A percentile compares a stretch with the other conserved stretches of the same genome.
Conservation (phyloP, 2,888 invertebrate genomes). For the Podotricha telesiphe region DNA sequence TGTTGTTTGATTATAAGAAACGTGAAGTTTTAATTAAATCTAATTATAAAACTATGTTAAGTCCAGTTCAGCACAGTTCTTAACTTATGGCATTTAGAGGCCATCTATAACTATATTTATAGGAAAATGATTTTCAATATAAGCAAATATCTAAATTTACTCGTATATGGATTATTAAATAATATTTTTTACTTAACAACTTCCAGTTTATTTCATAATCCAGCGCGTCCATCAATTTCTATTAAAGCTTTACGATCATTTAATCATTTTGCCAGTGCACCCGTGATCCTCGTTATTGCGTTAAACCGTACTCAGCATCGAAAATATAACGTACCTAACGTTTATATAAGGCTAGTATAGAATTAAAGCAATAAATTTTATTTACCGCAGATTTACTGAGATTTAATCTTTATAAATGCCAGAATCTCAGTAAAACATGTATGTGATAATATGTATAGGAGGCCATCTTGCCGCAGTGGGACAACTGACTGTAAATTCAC, state of each 20-base stretch:
- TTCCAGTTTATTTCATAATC: neutral
- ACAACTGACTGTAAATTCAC: too few relatives aligned
- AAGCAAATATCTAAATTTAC: too few relatives aligned
- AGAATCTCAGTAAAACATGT: neutral
- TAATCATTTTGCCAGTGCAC: neutral
- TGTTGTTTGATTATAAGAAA: too few relatives aligned
- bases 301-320: neutral
- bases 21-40: too few relatives aligned
- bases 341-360: neutral
- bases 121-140: too few relatives aligned
- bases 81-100: too few relatives aligned
- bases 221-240: neutral
- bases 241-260: slow-evolving; percentile 15
- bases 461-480: too few relatives aligned
- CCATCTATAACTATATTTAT: too few relatives aligned
- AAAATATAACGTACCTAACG: neutral
- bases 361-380: slow-evolving; percentile 9
- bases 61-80: too few relatives aligned
- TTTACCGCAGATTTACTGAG: neutral
- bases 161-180: too few relatives aligned
- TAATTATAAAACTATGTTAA: too few relatives aligned
- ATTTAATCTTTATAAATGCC: slow-evolving; percentile 1
- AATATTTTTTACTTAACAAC: neutral
- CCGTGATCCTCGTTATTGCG: slow-evolving; percentile 11
- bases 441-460: neutral